Base-by-base conservation (phyloP, 1,140 invertebrate genomes). In the Cydia fagiglandana region DNA sequence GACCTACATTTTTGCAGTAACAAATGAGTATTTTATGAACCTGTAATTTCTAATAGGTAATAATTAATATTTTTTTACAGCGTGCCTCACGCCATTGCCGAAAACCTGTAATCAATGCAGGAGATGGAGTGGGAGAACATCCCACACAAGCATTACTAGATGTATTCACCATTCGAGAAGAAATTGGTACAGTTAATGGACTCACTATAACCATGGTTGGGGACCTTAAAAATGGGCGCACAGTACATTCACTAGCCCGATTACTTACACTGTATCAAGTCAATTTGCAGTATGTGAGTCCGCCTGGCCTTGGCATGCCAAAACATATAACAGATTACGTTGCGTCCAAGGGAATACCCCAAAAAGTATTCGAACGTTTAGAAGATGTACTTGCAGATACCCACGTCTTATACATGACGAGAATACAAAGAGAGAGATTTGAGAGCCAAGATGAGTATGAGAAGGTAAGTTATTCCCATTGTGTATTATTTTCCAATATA, bases 61-160 rank as follows among this genome's bases (percentile, higher is more conserved):
- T 24, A 24, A 0, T 24, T 24, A 24, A 34, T 70, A n/a, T 5
- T 68, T 68, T 38, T 78, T 88, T 93, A 34, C 80, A 98, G 97
- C 94, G 95, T 84, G 98, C 97, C 17, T 95, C 98, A 0, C 94
- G 95, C 15, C 95, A 96, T 76, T 96, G 96, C 83, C 94, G 96
- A 0, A 98, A 97, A 85, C 98, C 99, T 0, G 90, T 99, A 4
- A 96, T 99, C 47, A 99, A 99, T 94, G 99, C 98, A 34, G 99
- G 99, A 15, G 99, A 99, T 94, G 99, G 99, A 30, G 95, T 98
- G 5, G 99, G 99, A 0, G 98, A 99, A 93, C 99, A 99, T 94
- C 99, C 99, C 0, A 99, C 98, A 0, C 99, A 99, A 94, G 99
- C 99, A 0, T 91, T 99, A 15, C 93, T 99, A 1, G 99, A 99